Evolutionary conservation across 2,888 invertebrate genomes (phyloP), one percentile per base, ranked within the genome.

Genomic region (Megastigmus dorsalis): DNA sequence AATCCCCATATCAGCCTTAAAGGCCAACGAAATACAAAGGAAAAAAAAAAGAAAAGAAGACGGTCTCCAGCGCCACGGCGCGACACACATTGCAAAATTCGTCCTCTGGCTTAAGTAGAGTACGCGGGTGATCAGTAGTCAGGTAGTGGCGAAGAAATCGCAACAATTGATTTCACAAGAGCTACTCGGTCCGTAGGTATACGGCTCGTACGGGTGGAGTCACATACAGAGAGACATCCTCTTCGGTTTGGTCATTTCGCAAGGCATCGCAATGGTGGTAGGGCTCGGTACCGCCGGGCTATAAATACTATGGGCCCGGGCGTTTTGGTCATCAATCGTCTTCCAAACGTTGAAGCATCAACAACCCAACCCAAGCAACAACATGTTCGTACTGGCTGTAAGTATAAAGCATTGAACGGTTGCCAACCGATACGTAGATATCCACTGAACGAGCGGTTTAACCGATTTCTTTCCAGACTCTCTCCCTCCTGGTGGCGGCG

Each of bases 401-500:
- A 85, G 85, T 84, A 57, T n/a, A n/a, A n/a, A n/a, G n/a, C n/a
- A n/a, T n/a, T n/a, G n/a, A n/a, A n/a, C n/a, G n/a, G n/a, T n/a
- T n/a, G n/a, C n/a, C n/a, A n/a, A n/a, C n/a, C n/a, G n/a, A n/a
- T n/a, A n/a, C n/a, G n/a, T n/a, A n/a, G n/a, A n/a, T n/a, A n/a
- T n/a, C n/a, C n/a, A n/a, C n/a, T n/a, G 23, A 36, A n/a, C 15
- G 20, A 3, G 28, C 30, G 33, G 54, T 54, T 74, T 20, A 36
- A 55, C 0, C 7, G 5, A 55, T 20, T 3, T 10, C 79, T 79
- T 69, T 84, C 80, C 77, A 88, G 88, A 76, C 83, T 79, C 43
- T 88, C 81, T 72, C 89, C 82, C 78, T 86, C 82, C 67, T 90
- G 84, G 80, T 89, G 82, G 82, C 89, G 83, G 76, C 83, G 81